Conservation (phyloP, 2,113 vertebrate genomes). For the Progne subis region DNA sequence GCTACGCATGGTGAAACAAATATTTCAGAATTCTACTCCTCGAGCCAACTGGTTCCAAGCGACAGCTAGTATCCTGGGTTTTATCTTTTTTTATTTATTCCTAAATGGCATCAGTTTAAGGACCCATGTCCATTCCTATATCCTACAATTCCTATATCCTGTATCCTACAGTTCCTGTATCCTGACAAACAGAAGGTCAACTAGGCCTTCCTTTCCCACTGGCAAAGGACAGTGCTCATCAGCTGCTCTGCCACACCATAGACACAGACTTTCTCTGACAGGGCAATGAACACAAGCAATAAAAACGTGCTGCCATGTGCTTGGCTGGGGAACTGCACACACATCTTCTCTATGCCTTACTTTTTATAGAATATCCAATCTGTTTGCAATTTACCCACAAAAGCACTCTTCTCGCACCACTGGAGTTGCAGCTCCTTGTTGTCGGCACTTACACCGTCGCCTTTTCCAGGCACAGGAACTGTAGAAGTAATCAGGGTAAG, state of each 20-base stretch:
- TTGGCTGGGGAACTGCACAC: not conserved
- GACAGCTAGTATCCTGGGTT: not conserved
- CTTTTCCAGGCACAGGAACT: not conserved
- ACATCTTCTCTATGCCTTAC: not conserved
- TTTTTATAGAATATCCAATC: not conserved
- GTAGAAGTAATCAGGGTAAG: not conserved
- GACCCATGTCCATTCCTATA: not conserved
- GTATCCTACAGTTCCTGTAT: not conserved
- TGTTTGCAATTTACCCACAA: not conserved
- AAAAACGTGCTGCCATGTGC: not conserved
- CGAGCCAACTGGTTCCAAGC: not conserved
- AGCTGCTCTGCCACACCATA: not conserved
- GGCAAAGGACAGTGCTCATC: accelerated
- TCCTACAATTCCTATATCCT: no score
- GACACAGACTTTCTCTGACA: not conserved
- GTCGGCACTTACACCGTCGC: accelerated
- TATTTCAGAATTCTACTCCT: not conserved
- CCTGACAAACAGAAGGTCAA: not conserved
- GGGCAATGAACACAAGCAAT: not conserved
- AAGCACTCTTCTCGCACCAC: not conserved
- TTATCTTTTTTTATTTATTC: not conserved
- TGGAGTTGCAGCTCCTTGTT: not conserved
- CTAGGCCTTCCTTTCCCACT: not conserved
- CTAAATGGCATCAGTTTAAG: not conserved
- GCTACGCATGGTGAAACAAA: not conserved